phyloP scores from a whole-genome alignment of 2,113 vertebrate species.

The Sylvia atricapilla region DNA sequence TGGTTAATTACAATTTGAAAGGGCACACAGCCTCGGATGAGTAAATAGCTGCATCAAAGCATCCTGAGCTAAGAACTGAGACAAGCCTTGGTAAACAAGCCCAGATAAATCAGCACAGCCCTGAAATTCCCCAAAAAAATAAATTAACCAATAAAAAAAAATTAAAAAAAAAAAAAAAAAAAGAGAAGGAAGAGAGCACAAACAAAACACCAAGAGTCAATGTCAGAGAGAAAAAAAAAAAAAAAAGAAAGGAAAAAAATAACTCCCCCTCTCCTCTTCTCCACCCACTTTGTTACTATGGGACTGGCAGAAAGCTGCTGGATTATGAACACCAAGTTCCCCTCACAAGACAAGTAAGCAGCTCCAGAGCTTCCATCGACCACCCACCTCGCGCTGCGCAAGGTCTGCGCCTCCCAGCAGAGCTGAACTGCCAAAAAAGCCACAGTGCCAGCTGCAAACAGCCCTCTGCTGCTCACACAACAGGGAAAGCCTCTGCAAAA shows the following conservation, averaged over 20 bases:
- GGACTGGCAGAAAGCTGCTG: conserved; percentile 33
- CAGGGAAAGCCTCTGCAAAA: neutral
- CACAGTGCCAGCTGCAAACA: neutral
- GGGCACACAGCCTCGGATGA: neutral
- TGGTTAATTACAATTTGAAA: neutral
- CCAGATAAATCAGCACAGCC: neutral
- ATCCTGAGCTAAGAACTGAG: neutral
- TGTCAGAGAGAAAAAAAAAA: neutral
- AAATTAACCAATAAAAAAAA: neutral
- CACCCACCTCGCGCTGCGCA: conserved; percentile 1
- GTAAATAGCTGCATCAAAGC: neutral
- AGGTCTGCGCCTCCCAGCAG: neutral
- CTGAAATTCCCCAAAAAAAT: neutral
- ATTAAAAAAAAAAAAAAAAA: neutral
- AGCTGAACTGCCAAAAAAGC: neutral
- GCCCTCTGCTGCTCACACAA: neutral
- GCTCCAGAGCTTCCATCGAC: neutral
- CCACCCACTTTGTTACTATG: conserved; percentile 53
- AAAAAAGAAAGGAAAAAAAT: neutral
- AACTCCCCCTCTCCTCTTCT: conserved; percentile 17
- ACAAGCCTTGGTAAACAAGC: neutral
- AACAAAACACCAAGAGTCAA: neutral
- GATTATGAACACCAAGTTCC: conserved; percentile 13
- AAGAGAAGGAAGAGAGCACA: neutral
- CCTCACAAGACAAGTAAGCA: conserved; percentile 45